These are phyloP conservation scores for Xerus rutilus DNA, from an alignment of 2,797 vertebrate genomes.

Conservation along the genomic window DNA sequence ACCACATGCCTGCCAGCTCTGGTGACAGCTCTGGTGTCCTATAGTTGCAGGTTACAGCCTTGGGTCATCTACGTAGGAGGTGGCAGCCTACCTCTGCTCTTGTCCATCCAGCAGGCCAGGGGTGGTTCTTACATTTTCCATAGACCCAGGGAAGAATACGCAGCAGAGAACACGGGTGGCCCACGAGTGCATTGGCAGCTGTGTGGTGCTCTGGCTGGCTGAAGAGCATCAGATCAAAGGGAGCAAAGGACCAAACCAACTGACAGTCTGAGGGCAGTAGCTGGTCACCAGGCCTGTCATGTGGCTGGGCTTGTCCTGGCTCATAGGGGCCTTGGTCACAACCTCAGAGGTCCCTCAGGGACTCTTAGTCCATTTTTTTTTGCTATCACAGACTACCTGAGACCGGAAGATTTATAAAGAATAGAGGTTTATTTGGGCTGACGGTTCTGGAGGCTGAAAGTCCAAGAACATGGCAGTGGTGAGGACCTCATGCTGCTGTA, in stretches of 20 bases:
- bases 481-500: background rate
- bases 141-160: background rate
- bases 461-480: background rate
- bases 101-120: accelerated
- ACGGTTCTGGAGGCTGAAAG: background rate
- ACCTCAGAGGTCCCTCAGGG: background rate
- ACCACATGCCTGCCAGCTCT: accelerated
- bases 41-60: background rate
- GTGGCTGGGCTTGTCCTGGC: background rate
- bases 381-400: background rate
- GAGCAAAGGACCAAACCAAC: background rate
- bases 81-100: background rate
- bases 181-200: no score
- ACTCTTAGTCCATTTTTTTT: background rate
- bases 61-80: background rate
- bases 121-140: background rate
- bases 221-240: background rate
- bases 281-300: background rate
- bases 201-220: background rate
- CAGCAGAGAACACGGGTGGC: background rate
- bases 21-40: background rate
- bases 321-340: background rate
- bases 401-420: background rate
- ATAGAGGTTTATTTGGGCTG: background rate
- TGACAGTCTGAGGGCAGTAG: background rate